phyloP scores from a whole-genome alignment of 1,140 invertebrate genomes.

The Liolophura sinensis region DNA sequence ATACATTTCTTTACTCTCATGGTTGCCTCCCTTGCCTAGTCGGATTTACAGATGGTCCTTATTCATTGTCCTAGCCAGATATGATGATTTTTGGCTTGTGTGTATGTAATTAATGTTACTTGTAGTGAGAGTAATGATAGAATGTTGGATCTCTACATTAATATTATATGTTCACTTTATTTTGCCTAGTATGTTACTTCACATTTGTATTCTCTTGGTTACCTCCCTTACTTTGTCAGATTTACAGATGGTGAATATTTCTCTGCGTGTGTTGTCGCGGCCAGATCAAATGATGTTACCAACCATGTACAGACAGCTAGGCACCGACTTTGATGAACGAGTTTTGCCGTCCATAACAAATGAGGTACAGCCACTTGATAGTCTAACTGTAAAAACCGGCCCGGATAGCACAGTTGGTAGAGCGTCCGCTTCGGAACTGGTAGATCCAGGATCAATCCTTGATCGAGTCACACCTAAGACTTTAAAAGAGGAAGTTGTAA shows the following conservation, averaged over 20 bases:
- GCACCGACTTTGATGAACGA: slow-evolving; percentile 68
- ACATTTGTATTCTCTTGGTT: neutral
- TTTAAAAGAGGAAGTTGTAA: no score
- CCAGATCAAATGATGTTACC: slow-evolving; percentile 84
- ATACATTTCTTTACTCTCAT: no score
- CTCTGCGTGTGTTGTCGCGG: slow-evolving; percentile 90
- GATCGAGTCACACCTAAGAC: no score
- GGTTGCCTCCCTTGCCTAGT: slow-evolving; percentile 5
- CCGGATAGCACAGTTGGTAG: no score
- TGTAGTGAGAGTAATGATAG: neutral
- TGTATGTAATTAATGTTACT: slow-evolving; percentile 3
- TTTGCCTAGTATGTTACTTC: neutral
- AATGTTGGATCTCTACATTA: neutral
- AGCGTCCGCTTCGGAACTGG: no score
- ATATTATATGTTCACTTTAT: neutral
- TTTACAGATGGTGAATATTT: slow-evolving; percentile 99
- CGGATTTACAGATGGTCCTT: slow-evolving; percentile 99
- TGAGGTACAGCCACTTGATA: slow-evolving; percentile 71
- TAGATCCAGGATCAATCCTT: no score
- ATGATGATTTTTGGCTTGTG: no score
- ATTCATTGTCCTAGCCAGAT: no score
- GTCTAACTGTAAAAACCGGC: no score
- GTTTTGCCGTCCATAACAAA: slow-evolving; percentile 96
- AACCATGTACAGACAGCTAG: slow-evolving; percentile 83
- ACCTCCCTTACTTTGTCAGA: slow-evolving; percentile 63